These are phyloP conservation scores for Synanceia verrucosa DNA, from an alignment of 2,797 vertebrate species.

Conservation along the genomic window DNA sequence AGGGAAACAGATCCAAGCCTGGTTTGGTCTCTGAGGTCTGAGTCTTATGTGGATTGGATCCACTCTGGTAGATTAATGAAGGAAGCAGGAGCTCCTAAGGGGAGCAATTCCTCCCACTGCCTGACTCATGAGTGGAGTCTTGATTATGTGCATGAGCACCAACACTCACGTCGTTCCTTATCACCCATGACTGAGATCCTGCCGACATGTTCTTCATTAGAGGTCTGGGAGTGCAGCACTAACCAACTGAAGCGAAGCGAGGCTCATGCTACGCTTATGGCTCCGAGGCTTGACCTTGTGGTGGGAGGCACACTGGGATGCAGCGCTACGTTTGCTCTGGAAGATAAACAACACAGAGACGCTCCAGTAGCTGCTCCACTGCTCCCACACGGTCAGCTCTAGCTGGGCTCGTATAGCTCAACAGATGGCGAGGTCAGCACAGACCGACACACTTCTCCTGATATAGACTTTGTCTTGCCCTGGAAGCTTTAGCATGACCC, in stretches of 20 bases:
- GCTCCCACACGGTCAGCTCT: conserved; percentile 30
- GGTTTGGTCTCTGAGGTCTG: conserved; percentile 19
- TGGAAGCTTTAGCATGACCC: not conserved
- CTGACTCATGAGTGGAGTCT: conserved; percentile 9
- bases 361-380: conserved; percentile 11
- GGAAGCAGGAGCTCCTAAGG: conserved; percentile 13
- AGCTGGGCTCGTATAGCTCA: not conserved
- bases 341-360: conserved; percentile 23
- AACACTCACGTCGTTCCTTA: not conserved
- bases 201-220: conserved; percentile 12
- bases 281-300: not conserved
- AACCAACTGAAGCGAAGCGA: conserved; percentile 1
- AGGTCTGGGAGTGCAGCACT: not conserved
- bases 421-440: conserved; percentile 48
- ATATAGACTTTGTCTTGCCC: not conserved
- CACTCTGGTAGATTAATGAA: conserved; percentile 14
- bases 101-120: conserved; percentile 11
- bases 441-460: conserved; percentile 3
- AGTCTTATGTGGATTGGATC: conserved; percentile 8
- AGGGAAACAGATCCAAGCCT: not conserved
- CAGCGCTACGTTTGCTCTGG: not conserved
- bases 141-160: conserved; percentile 8
- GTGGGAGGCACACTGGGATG: not conserved
- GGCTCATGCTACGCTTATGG: not conserved
- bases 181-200: not conserved